Evolutionary conservation across 2,797 vertebrate genomes (phyloP).

Genomic region (Clarias fuscus): DNA sequence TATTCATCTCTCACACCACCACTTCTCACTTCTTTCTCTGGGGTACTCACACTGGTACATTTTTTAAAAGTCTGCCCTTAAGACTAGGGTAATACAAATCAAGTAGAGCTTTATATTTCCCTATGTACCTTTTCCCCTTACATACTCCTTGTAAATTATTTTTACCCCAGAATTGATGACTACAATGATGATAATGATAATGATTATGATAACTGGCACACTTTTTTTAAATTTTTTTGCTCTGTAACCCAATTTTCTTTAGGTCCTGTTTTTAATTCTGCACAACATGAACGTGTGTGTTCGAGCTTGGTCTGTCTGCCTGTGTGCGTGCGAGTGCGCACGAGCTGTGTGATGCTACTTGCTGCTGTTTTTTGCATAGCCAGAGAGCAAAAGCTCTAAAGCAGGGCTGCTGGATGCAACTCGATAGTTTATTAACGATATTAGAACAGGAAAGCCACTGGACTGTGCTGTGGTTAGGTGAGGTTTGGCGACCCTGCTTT

Average conservation of each 20-base stretch:
- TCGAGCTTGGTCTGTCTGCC: constrained; percentile 46
- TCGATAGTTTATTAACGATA: background rate
- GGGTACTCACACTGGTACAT: constrained; percentile 63
- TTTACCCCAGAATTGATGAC: constrained; percentile 61
- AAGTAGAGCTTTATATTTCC: constrained; percentile 59
- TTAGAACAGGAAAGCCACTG: background rate
- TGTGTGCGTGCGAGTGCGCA: constrained; percentile 40
- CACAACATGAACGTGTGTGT: constrained; percentile 51
- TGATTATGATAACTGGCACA: constrained; percentile 60
- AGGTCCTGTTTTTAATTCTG: constrained; percentile 57
- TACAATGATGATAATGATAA: constrained; percentile 42
- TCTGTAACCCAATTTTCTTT: constrained; percentile 65
- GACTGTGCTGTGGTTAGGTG: background rate
- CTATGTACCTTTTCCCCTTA: constrained; percentile 66
- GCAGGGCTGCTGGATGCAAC: constrained; percentile 13
- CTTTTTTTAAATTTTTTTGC: constrained; percentile 69
- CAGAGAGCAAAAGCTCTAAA: constrained; percentile 59
- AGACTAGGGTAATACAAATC: constrained; percentile 66
- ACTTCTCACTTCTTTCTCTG: constrained; percentile 52
- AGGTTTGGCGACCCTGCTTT: constrained; percentile 12
- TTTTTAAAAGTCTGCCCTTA: constrained; percentile 58
- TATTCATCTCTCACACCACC: constrained; percentile 54
- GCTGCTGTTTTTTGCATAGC: constrained; percentile 67
- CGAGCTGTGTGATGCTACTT: constrained; percentile 55
- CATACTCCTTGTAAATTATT: constrained; percentile 80